These are phyloP conservation scores for Marisa cornuarietis DNA, from an alignment of 1,140 invertebrate species.

Conservation along the genomic window DNA sequence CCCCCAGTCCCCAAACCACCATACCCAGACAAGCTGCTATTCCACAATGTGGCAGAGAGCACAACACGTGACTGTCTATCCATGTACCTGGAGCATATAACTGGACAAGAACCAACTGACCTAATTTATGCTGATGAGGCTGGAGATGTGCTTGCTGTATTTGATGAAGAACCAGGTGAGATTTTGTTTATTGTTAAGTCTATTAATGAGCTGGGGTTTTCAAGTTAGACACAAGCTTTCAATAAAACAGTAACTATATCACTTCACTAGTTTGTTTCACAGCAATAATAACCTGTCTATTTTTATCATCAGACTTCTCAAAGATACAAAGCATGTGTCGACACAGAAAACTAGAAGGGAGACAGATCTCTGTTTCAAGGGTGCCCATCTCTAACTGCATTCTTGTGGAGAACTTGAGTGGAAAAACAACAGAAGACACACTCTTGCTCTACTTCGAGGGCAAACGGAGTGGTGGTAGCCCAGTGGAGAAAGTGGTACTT, in stretches of 20 bases:
- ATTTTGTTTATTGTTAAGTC: too few species aligned
- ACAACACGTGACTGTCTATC: conserved; percentile 31
- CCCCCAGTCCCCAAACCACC: conserved; percentile 15
- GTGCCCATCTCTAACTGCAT: conserved; percentile 37
- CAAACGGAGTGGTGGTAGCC: conserved; percentile 24
- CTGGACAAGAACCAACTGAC: conserved; percentile 12
- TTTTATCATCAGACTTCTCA: conserved; percentile 25
- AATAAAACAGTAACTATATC: too few species aligned
- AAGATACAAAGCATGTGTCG: conserved; percentile 27
- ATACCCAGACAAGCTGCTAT: conserved; percentile 25
- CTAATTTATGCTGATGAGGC: conserved; percentile 31
- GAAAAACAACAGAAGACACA: conserved; percentile 31
- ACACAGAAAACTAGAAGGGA: conserved; percentile 30
- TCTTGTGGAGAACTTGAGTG: conserved; percentile 25
- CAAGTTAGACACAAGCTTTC: too few species aligned
- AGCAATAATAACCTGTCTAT: too few species aligned
- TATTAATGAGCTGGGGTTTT: too few species aligned
- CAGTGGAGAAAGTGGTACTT: conserved; percentile 25
- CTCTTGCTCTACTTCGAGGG: conserved; percentile 43
- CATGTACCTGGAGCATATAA: conserved; percentile 36
- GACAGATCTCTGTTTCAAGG: conserved; percentile 22
- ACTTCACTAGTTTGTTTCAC: too few species aligned
- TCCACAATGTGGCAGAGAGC: too few species aligned
- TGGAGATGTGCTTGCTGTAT: conserved; percentile 25
- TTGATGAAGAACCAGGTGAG: conserved; percentile 9